Conservation (phyloP, 2,888 invertebrate genomes). For the Xestia c-nigrum region DNA sequence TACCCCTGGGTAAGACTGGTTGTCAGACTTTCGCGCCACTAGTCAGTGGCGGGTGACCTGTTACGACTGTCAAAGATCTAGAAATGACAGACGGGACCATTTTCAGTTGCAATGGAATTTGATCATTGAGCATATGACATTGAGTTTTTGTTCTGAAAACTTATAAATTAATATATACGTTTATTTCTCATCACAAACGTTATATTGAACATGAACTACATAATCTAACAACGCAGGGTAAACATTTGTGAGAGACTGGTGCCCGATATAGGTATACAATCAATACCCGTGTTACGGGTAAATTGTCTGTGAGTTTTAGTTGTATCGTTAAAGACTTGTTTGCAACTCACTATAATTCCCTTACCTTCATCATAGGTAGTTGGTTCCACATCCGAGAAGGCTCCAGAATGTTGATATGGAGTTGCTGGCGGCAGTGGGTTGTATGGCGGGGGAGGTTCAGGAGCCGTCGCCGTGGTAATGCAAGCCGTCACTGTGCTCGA, state of each 20-base stretch:
- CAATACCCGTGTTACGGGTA: no score
- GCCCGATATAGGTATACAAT: no score
- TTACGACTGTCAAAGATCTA: no score
- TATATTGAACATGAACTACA: no score
- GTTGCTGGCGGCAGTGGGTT: conserved; percentile 66
- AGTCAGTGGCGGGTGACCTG: no score
- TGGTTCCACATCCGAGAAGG: conserved; percentile 44
- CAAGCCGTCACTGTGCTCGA: conserved; percentile 53
- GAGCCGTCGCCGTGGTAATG: conserved; percentile 70
- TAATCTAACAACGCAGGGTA: no score
- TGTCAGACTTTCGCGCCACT: no score
- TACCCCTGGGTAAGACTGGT: no score
- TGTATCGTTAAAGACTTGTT: background rate
- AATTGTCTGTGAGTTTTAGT: background rate
- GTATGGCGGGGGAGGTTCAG: conserved; percentile 83
- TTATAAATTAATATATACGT: no score
- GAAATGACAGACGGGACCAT: no score
- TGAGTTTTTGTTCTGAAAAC: background rate
- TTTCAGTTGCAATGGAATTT: background rate
- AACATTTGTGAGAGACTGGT: no score
- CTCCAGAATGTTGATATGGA: conserved; percentile 48
- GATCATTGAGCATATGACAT: background rate
- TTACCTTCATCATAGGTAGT: conserved; percentile 48
- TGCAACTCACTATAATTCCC: background rate
- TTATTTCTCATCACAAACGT: no score